Base-by-base conservation (phyloP, 2,888 invertebrate species). In the Hydraecia micacea region DNA sequence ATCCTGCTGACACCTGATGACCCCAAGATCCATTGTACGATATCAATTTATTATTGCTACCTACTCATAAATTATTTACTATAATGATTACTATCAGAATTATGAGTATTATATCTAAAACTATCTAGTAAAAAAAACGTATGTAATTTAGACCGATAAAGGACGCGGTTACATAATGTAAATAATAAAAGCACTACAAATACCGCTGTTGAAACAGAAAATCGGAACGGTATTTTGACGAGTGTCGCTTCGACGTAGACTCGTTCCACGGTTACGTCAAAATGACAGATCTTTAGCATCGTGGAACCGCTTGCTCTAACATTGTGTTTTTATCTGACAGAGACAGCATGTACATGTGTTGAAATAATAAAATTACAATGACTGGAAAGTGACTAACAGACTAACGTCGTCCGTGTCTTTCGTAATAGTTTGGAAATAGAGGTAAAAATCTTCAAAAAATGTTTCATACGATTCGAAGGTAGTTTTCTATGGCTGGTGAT, bases 401-500 rank as follows among this genome's bases (percentile, higher is more conserved):
- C 73, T 84, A 81, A 84, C 69, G 75, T 86, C 77, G 86, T 86
- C 77, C 85, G 83, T 83, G 88, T 91, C 92, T 93, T 92, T 93
- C 91, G 91, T 92, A 92, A 92, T 88, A 91, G 83, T 90, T 91
- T 89, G 85, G 88, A 90, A 90, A 89, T 88, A 89, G 80, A 87
- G 84, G 69, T 88, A 89, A 90, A 91, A 93, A 89, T 88, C 83
- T 80, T 82, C 70, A 86, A 91, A 88, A 93, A 92, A 95, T 94
- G 93, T 85, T 86, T 88, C 66, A 86, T 84, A 70, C 81, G 77
- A 86, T 75, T 81, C 84, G 79, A 86, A 90, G 91, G 85, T 95
- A 93, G 90, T 89, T 86, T 93, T 93, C 91, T 93, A 94, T 94
- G 95, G 95, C 95, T 93, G 92, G 93, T 92, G 94, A 95, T 94